phyloP scores from a whole-genome alignment of 2,113 vertebrate species.

The Sinocyclocheilus grahami region DNA sequence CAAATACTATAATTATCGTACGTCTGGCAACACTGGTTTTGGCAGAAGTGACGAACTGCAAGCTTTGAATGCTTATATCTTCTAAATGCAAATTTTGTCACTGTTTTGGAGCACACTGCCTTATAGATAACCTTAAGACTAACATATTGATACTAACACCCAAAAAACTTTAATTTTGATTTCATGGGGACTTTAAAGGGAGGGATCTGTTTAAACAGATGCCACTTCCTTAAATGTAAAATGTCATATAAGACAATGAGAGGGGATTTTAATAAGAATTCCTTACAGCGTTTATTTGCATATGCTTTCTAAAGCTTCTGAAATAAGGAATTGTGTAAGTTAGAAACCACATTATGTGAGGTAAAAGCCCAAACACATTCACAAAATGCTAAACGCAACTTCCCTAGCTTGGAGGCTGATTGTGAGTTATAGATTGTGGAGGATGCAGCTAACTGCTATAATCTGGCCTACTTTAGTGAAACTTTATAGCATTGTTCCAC shows the following conservation, averaged over 20 bases:
- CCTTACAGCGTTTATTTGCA: not conserved
- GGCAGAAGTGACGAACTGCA: too few species aligned
- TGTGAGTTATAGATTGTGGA: not conserved
- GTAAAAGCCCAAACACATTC: not conserved
- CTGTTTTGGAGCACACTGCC: too few species aligned
- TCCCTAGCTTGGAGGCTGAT: not conserved
- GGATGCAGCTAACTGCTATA: not conserved
- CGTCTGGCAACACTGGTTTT: too few species aligned
- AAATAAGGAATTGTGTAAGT: not conserved
- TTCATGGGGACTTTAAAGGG: too few species aligned
- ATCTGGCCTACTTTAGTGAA: not conserved
- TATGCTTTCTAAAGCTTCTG: not conserved
- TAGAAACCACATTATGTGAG: not conserved
- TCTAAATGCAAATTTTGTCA: too few species aligned
- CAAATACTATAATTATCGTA: too few species aligned
- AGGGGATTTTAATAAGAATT: not conserved
- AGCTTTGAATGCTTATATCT: too few species aligned
- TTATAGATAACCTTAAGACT: too few species aligned
- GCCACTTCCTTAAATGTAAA: not conserved
- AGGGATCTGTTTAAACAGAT: not conserved
- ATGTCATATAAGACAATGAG: not conserved
- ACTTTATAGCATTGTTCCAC: not conserved
- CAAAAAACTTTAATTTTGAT: too few species aligned
- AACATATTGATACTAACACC: too few species aligned
- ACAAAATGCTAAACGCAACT: not conserved